Percentiles rank a stretch among this genome's conserved stretches.
Conservation (phyloP, 37 sponge, comb jelly and placozoan species). For the Aplysina aerophoba region DNA sequence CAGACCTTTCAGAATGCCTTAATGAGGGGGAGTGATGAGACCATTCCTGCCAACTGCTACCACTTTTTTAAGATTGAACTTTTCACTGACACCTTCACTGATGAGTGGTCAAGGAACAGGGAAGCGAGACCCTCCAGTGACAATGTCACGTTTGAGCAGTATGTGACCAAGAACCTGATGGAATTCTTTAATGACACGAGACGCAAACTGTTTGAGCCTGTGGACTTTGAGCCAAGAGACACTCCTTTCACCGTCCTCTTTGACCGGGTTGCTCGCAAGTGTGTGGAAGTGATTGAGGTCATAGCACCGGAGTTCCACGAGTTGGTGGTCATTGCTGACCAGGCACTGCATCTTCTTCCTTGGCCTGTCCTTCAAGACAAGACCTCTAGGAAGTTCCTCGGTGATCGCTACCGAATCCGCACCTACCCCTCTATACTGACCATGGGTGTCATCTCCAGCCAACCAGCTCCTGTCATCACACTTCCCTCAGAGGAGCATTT, state of each 20-base stretch:
- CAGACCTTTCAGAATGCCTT: neutral
- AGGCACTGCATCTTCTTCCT: constrained; percentile 61
- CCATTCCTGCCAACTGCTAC: constrained; percentile 7
- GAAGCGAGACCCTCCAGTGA: too few species aligned
- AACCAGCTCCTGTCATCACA: neutral
- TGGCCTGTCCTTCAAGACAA: constrained; percentile 45
- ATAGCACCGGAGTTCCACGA: neutral
- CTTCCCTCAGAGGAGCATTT: constrained; percentile 33
- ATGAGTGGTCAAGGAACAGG: too few species aligned
- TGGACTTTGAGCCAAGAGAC: neutral
- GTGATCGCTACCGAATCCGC: constrained; percentile 55
- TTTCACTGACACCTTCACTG: neutral
- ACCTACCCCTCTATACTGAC: constrained; percentile 64
- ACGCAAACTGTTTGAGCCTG: neutral
- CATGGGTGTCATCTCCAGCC: constrained; percentile 52
- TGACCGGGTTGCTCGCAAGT: constrained; percentile 41
- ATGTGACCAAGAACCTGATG: constrained; percentile 16
- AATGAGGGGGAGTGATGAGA: neutral
- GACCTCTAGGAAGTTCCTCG: constrained; percentile 41
- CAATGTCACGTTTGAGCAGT: constrained; percentile 20
- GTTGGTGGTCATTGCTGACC: constrained; percentile 64
- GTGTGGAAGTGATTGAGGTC: constrained; percentile 36
- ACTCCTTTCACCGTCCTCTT: constrained; percentile 55
- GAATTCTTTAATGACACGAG: constrained; percentile 8
- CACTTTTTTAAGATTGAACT: constrained; percentile 8